Evolutionary conservation across 2,113 vertebrate species (phyloP).

Genomic region (Macrotus californicus): DNA sequence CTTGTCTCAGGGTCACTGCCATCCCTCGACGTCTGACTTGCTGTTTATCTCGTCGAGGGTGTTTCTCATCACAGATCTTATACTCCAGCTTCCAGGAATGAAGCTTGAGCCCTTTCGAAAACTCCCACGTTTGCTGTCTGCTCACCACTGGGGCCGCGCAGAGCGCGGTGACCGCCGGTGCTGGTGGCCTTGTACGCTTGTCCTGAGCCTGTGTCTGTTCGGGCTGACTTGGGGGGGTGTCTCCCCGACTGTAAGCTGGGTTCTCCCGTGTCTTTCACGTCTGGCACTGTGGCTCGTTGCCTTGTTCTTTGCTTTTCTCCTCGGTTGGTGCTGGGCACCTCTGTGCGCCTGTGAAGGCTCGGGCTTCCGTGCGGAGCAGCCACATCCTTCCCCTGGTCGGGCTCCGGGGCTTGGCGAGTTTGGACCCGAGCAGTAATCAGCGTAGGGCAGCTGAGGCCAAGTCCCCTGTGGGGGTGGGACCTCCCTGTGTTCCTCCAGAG

Average conservation of each 20-base stretch:
- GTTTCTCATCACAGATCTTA: background rate
- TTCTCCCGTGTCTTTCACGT: background rate
- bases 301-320: background rate
- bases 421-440: too few species aligned
- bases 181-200: background rate
- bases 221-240: too few species aligned
- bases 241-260: too few species aligned
- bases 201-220: too few species aligned
- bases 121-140: background rate
- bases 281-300: background rate
- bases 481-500: too few species aligned
- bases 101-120: background rate
- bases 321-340: background rate
- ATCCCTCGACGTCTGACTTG: background rate
- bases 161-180: too few species aligned
- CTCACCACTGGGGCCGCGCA: too few species aligned
- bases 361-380: background rate
- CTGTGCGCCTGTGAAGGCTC: accelerated
- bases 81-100: background rate
- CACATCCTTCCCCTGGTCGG: background rate
- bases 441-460: background rate
- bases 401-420: background rate
- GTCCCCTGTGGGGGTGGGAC: background rate
- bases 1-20: background rate
- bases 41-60: background rate